Evolutionary conservation across 2,888 invertebrate species (phyloP).

Genomic region (Torymus aiolomorphi): DNA sequence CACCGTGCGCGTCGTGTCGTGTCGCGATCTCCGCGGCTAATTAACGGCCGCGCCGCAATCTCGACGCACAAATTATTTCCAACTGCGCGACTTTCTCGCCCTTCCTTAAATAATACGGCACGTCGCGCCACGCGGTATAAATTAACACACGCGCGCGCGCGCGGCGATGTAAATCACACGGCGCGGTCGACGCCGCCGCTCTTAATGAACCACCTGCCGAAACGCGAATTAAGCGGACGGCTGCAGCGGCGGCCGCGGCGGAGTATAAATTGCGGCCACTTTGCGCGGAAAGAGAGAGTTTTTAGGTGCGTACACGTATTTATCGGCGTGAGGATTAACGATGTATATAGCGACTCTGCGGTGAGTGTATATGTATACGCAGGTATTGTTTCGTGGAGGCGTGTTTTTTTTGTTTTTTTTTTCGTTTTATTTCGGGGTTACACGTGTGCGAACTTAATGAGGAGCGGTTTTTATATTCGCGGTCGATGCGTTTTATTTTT

Average conservation of each 20-base stretch:
- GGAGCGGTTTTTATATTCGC: too few species aligned
- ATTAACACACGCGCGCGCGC: constrained; percentile 61
- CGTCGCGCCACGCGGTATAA: constrained; percentile 61
- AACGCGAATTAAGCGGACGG: constrained; percentile 46
- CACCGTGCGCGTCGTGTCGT: too few species aligned
- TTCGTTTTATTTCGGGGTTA: too few species aligned
- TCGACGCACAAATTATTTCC: constrained; percentile 45
- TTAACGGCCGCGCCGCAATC: constrained; percentile 27
- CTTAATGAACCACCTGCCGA: constrained; percentile 57
- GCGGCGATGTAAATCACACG: constrained; percentile 63
- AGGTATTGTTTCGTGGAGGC: too few species aligned
- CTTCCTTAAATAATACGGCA: constrained; percentile 31
- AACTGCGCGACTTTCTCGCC: constrained; percentile 19
- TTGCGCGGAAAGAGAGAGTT: too few species aligned
- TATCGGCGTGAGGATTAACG: too few species aligned
- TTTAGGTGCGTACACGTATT: too few species aligned
- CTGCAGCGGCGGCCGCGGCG: neutral
- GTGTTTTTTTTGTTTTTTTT: too few species aligned
- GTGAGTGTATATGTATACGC: too few species aligned
- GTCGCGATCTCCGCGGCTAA: constrained; percentile 18
- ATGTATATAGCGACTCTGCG: too few species aligned
- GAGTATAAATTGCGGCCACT: constrained; percentile 31
- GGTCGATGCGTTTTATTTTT: too few species aligned
- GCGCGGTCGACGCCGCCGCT: constrained; percentile 18
- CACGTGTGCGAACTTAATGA: too few species aligned